phyloP scores from a whole-genome alignment of 2,113 vertebrate species.

The Macroglossus sobrinus region DNA sequence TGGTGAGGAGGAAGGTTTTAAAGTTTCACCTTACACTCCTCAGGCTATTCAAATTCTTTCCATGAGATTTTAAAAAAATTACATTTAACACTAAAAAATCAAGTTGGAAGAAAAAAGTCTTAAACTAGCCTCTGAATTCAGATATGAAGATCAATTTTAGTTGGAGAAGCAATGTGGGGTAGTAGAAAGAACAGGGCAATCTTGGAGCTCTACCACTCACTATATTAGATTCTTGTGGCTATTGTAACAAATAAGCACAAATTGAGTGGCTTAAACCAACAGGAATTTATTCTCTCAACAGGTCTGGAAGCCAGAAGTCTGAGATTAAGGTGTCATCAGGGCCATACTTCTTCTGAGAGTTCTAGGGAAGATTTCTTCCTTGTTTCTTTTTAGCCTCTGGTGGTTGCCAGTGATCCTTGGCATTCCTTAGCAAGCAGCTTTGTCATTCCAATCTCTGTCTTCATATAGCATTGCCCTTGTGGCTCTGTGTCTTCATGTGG shows the following conservation, averaged over 20 bases:
- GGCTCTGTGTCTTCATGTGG: background rate
- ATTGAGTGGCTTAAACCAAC: background rate
- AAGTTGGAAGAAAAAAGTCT: background rate
- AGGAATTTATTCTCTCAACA: background rate
- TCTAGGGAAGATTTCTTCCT: background rate
- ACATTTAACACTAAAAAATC: background rate
- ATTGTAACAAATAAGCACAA: background rate
- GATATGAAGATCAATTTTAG: background rate
- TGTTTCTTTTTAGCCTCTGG: background rate
- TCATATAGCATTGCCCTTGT: background rate
- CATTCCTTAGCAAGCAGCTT: background rate
- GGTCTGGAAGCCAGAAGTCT: background rate
- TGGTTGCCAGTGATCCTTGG: no score
- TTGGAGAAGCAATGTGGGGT: background rate
- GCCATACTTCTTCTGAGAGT: background rate
- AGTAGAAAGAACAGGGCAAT: background rate
- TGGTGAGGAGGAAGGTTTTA: background rate
- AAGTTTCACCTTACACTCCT: background rate
- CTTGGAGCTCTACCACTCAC: background rate
- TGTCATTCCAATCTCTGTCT: background rate
- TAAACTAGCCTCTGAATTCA: background rate
- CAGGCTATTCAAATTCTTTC: background rate
- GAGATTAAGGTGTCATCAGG: background rate
- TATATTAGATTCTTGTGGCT: background rate
- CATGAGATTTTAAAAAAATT: background rate